Percentiles rank a stretch among this genome's conserved stretches.
Evolutionary conservation across 2,113 vertebrate species (phyloP).

Genomic region (Lagenorhynchus albirostris): DNA sequence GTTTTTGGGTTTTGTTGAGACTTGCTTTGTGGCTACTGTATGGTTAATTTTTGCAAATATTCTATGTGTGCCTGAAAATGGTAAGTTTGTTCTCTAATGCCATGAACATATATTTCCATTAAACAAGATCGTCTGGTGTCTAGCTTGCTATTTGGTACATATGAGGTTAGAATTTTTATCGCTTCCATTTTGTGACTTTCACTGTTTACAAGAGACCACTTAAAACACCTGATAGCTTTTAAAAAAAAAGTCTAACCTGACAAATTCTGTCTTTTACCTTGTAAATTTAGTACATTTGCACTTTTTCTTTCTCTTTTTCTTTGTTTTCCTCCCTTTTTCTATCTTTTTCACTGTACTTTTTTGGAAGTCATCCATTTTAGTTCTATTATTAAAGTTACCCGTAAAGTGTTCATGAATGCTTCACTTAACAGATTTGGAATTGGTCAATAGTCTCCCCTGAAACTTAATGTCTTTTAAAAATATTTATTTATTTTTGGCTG

Average conservation of each 20-base stretch:
- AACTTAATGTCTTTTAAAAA: background rate
- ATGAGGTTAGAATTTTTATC: background rate
- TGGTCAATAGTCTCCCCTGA: background rate
- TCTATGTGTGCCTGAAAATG: too few species aligned
- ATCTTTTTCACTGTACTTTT: background rate
- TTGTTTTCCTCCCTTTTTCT: too few species aligned
- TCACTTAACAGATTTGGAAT: background rate
- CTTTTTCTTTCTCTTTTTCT: background rate
- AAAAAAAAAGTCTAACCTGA: background rate
- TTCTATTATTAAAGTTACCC: background rate
- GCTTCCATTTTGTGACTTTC: background rate
- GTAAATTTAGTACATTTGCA: background rate
- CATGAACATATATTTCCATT: background rate
- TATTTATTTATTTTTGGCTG: too few species aligned
- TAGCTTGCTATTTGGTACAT: too few species aligned
- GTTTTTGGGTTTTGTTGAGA: background rate
- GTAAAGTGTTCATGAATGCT: background rate
- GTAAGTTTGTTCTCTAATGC: background rate
- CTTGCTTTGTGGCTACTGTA: background rate
- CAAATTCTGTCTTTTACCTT: too few species aligned
- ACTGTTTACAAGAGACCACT: background rate
- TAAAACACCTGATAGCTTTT: background rate
- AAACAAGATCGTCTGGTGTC: background rate
- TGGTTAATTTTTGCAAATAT: background rate
- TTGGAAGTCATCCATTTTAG: background rate